Conservation (phyloP, 2,113 vertebrate genomes). For the Ahaetulla prasina region DNA sequence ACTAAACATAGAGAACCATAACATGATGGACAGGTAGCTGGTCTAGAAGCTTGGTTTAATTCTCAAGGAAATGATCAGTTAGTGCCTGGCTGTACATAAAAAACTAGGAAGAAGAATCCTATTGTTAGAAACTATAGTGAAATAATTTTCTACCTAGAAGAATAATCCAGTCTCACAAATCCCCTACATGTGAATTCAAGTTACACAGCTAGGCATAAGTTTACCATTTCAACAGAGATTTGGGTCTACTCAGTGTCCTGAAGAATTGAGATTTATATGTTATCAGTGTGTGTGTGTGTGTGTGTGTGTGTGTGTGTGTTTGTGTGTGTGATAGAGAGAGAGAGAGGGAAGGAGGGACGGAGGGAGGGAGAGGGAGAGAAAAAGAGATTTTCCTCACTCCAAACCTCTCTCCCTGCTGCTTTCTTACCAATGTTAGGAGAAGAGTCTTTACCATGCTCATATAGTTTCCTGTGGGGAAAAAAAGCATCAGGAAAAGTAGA, state of each 20-base stretch:
- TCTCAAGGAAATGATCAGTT: background rate
- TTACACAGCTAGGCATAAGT: background rate
- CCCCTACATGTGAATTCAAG: background rate
- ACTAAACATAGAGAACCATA: constrained; percentile 7
- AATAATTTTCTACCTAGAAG: background rate
- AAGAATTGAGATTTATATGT: background rate
- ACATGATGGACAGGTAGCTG: constrained; percentile 38
- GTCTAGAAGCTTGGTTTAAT: constrained; percentile 17
- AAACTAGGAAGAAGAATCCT: background rate
- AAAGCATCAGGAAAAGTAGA: background rate
- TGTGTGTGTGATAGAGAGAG: too few relatives aligned
- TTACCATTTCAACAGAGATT: background rate
- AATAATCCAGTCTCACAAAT: background rate
- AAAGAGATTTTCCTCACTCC: background rate
- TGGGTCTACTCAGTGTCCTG: background rate
- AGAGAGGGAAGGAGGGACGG: accelerated
- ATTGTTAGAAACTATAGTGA: background rate
- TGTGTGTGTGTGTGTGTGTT: background rate
- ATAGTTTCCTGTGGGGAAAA: background rate
- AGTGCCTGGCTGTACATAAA: background rate
- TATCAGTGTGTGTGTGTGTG: background rate
- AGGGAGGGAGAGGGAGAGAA: background rate
- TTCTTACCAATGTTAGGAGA: too few relatives aligned
- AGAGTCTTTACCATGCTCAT: background rate
- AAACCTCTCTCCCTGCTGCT: background rate